These are phyloP conservation scores for Planococcus citri DNA, from an alignment of 1,140 invertebrate genomes.

Conservation along the genomic window DNA sequence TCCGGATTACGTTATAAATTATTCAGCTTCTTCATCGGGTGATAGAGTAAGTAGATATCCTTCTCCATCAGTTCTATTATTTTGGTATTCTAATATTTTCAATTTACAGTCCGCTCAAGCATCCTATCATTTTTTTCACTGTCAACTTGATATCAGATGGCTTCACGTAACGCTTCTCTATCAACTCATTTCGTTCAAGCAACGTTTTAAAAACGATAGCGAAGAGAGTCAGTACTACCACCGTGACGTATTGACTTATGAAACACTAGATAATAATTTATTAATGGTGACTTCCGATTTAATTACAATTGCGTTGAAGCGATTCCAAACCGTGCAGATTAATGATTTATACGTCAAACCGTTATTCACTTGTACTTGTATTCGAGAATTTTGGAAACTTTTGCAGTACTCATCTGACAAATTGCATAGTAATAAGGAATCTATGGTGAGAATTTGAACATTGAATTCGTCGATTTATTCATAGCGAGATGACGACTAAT, in stretches of 20 bases:
- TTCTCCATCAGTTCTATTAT: conserved; percentile 20
- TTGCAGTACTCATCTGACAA: conserved; percentile 28
- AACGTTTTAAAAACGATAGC: conserved; percentile 1
- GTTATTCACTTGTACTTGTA: conserved; percentile 37
- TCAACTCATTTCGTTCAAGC: neutral
- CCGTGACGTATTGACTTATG: neutral
- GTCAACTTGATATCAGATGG: conserved; percentile 38
- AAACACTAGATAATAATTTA: neutral
- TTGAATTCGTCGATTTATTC: neutral
- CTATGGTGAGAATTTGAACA: neutral
- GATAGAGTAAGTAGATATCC: conserved; percentile 32
- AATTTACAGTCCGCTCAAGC: conserved; percentile 34
- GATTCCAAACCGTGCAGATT: conserved; percentile 30
- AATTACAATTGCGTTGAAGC: neutral
- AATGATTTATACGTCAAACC: conserved; percentile 32
- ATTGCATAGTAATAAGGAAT: neutral
- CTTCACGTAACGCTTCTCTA: conserved; percentile 32
- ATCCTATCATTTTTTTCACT: conserved; percentile 38
- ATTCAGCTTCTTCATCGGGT: conserved; percentile 33
- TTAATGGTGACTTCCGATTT: neutral
- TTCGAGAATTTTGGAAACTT: conserved; percentile 38
- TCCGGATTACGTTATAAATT: conserved; percentile 34
- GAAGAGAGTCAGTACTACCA: neutral
- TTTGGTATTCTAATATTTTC: conserved; percentile 8
- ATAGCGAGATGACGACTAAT: too few species aligned